Evolutionary conservation across 2,888 invertebrate genomes (phyloP), one percentile per base, ranked within the genome.

Genomic region (Pasiphila rectangulata): DNA sequence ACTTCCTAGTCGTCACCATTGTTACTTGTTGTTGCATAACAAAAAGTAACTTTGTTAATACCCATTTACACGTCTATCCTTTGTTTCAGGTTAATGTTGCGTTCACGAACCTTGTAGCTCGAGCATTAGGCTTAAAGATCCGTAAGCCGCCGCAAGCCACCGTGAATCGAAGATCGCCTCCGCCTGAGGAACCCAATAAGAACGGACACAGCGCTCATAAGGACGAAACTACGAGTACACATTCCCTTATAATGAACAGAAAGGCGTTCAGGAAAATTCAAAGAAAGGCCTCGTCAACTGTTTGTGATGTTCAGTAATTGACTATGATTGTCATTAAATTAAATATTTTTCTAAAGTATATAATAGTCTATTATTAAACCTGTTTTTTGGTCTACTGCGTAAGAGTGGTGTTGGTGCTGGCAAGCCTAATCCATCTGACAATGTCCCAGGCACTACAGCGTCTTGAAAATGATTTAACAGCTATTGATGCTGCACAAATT

Each of bases 101-200:
- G 24, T 92, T 96, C 68, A 92, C 93, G 53, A 92, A 91, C 63
- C 76, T 96, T 34, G 93, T 95, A 5, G 74, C 75, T 0, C 69
- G 75, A 6, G 75, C 72, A 2, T 45, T 79, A 32, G 85, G 85
- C 2, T 54, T 70, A 17, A 70, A 75, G 43, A 60, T 74, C 2
- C 63, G 64, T 16, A 67, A 67, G n/a, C 36, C 69, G 13, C 68
- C 67, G 2, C 57, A 61, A 0, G 41, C 57, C 6, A 40, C 60
- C 1, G 37, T 56, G 3, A 71, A 72, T 35, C 62, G 65, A 1
- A 73, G 64, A 49, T 61, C 69, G 0, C 56, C 70, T 6, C 55
- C 48, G 4, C 56, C 57, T 4, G 58, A 53, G 10, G 67, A 63
- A 34, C 56, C 53, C 1, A 65, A 54, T 9, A 52, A 56, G 1